These are phyloP conservation scores for Anoplius nigerrimus DNA, from an alignment of 2,888 invertebrate genomes.

Conservation along the genomic window DNA sequence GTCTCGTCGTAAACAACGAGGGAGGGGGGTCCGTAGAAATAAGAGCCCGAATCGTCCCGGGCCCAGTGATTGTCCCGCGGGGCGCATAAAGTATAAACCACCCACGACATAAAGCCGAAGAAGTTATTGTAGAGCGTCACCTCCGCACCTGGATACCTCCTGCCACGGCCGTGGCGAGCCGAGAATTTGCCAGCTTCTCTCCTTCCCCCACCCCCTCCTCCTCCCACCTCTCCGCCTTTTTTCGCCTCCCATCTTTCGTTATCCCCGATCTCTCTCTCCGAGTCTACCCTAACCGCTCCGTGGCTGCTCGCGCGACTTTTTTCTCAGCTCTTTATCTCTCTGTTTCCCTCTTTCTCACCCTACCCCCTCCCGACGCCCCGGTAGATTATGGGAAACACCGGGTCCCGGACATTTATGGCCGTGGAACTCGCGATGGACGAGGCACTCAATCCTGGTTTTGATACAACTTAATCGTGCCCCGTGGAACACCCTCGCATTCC, in stretches of 20 bases:
- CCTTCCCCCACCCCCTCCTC: background rate
- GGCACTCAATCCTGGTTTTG: conserved; percentile 67
- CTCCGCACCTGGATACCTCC: conserved; percentile 63
- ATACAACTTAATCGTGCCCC: conserved; percentile 69
- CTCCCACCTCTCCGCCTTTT: background rate
- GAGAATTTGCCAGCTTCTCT: conserved; percentile 47
- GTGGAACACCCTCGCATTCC: conserved; percentile 51
- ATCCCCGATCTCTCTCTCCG: conserved; percentile 7
- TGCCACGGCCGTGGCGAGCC: conserved; percentile 41
- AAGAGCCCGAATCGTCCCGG: conserved; percentile 62
- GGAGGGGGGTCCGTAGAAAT: conserved; percentile 51
- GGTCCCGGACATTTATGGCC: conserved; percentile 64
- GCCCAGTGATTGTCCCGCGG: conserved; percentile 63
- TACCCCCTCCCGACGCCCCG: conserved; percentile 27
- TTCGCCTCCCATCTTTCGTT: background rate
- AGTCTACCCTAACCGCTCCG: conserved; percentile 5
- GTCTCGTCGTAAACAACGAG: conserved; percentile 65
- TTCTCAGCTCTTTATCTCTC: background rate
- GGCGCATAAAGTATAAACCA: conserved; percentile 68
- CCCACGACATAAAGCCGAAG: conserved; percentile 70
- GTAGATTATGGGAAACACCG: conserved; percentile 68
- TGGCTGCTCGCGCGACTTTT: background rate
- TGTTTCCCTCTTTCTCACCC: conserved; percentile 3
- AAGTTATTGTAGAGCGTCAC: conserved; percentile 69
- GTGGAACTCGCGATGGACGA: conserved; percentile 63